These are phyloP conservation scores for Ctenochaetus hawaiiensis DNA, from an alignment of 2,797 vertebrate genomes.

Conservation along the genomic window DNA sequence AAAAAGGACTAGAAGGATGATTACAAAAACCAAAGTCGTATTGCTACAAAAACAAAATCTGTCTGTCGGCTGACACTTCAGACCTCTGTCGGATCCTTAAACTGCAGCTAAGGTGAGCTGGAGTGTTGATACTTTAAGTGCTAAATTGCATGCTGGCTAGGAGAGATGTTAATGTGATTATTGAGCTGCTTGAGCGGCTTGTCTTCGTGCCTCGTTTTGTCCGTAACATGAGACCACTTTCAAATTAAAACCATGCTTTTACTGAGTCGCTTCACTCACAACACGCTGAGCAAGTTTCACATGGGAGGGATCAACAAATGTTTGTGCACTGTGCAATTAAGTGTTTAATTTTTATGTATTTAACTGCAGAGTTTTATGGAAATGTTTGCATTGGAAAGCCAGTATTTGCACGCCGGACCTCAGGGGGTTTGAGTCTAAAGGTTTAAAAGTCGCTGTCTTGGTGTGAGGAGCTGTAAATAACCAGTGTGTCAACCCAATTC, in stretches of 20 bases:
- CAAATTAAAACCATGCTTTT: slow-evolving; percentile 15
- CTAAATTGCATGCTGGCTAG: slow-evolving; percentile 47
- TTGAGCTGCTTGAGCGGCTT: slow-evolving; percentile 5
- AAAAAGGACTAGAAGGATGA: too few species aligned
- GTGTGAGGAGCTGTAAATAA: background rate
- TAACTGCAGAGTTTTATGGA: slow-evolving; percentile 8
- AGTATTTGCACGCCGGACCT: slow-evolving; percentile 49
- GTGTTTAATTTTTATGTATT: slow-evolving; percentile 11
- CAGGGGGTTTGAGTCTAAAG: slow-evolving; percentile 15
- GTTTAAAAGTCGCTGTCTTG: slow-evolving; percentile 9
- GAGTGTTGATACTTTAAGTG: background rate
- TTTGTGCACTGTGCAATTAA: background rate
- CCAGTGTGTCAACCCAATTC: background rate
- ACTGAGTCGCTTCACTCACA: background rate
- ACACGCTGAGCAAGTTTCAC: background rate
- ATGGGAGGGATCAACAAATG: background rate
- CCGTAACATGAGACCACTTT: slow-evolving; percentile 20
- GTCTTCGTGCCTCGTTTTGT: slow-evolving; percentile 49
- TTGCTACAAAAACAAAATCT: too few species aligned
- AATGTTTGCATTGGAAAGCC: slow-evolving; percentile 22
- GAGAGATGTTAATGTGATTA: slow-evolving; percentile 9
- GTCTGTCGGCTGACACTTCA: too few species aligned
- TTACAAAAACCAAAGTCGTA: too few species aligned
- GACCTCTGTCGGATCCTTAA: background rate
- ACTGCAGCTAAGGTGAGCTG: background rate